These are phyloP conservation scores for Hippocampus guttulatus DNA, from an alignment of 2,113 vertebrate species.

Conservation along the genomic window DNA sequence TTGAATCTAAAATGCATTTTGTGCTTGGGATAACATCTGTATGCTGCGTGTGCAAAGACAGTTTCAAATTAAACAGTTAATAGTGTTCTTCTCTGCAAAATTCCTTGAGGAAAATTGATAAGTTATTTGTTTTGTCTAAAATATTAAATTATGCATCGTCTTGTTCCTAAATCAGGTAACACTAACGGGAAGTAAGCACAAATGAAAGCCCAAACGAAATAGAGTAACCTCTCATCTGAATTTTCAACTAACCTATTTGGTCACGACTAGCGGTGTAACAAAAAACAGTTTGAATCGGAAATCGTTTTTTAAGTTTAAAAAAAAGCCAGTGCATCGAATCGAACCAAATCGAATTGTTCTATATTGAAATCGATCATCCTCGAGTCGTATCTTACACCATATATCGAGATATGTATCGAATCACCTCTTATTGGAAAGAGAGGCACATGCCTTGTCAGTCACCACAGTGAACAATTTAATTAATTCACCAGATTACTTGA, in stretches of 20 bases:
- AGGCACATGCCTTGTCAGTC: no score
- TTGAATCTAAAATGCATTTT: constrained; percentile 58
- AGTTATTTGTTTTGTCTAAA: neutral
- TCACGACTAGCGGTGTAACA: no score
- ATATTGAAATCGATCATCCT: no score
- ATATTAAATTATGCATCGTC: neutral
- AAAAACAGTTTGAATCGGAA: no score
- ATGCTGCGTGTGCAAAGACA: constrained; percentile 13
- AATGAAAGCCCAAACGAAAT: neutral
- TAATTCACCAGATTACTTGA: neutral
- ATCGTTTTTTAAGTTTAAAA: no score
- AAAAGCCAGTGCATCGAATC: no score
- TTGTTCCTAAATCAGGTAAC: neutral
- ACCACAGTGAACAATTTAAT: no score
- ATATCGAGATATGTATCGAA: no score
- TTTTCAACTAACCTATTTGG: no score
- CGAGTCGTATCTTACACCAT: no score
- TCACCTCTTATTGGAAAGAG: no score
- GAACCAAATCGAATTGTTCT: no score
- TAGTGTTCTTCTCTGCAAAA: constrained; percentile 5
- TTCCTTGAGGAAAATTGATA: neutral
- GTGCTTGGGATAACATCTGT: constrained; percentile 22
- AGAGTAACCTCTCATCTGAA: neutral
- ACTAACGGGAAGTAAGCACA: neutral
- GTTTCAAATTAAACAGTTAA: constrained; percentile 15